Evolutionary conservation across 2,888 invertebrate genomes (phyloP).

Genomic region (Diarsia dahlii): DNA sequence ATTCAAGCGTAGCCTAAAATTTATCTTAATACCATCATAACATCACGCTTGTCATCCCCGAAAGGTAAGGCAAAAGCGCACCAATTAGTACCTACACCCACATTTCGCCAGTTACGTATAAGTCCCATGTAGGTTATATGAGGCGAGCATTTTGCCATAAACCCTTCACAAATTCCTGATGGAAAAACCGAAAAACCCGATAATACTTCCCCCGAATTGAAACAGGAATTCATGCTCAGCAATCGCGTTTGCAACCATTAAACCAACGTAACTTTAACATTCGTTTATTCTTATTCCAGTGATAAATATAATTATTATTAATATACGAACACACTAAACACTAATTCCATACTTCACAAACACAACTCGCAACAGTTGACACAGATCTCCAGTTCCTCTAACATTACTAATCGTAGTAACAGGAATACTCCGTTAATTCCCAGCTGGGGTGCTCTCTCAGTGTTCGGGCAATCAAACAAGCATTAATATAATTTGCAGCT

Average conservation of each 20-base stretch:
- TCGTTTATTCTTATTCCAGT: no score
- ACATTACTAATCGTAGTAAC: slow-evolving; percentile 35
- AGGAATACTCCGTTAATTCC: slow-evolving; percentile 40
- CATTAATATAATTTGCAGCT: slow-evolving; percentile 70
- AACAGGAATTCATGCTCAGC: no score
- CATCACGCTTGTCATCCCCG: no score
- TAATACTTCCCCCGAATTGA: no score
- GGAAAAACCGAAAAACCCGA: no score
- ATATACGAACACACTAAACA: neutral
- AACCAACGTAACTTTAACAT: no score
- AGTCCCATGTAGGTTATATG: neutral
- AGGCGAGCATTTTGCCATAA: no score
- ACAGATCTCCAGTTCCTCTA: slow-evolving; percentile 17
- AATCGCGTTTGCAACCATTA: no score
- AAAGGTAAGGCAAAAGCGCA: neutral
- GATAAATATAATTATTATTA: no score
- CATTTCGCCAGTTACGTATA: neutral
- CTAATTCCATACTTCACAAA: neutral
- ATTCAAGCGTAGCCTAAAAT: neutral
- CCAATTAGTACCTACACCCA: neutral
- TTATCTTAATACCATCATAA: neutral
- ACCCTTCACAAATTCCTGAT: no score
- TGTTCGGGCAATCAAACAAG: slow-evolving; percentile 62
- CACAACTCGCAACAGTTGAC: slow-evolving; percentile 29
- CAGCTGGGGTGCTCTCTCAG: slow-evolving; percentile 36